Percentiles rank a stretch among this genome's conserved stretches.
Conservation (phyloP, 2,888 invertebrate genomes). For the Stenurella melanura region DNA sequence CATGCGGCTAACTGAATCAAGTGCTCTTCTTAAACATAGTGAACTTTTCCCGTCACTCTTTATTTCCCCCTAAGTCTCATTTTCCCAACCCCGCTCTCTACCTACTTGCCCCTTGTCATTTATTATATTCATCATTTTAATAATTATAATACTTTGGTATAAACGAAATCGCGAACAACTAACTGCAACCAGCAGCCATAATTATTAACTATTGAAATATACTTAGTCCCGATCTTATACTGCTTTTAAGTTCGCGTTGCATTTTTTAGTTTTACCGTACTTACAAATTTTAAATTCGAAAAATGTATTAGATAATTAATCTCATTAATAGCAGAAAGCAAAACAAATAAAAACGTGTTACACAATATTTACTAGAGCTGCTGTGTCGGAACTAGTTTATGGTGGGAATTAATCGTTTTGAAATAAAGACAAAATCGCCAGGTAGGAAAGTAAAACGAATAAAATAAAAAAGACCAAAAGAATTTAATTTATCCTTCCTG, state of each 20-base stretch:
- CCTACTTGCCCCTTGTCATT: not conserved
- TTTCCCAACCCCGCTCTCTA: not conserved
- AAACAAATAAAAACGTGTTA: not conserved
- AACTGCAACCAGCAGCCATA: not conserved
- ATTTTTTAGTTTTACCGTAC: not conserved
- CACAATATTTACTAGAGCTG: conserved; percentile 5
- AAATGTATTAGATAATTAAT: not conserved
- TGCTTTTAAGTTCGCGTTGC: not conserved
- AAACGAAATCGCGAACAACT: not conserved
- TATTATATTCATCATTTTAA: not conserved
- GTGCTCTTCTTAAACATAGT: not conserved
- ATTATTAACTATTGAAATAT: not conserved
- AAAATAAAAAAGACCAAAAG: conserved; percentile 37
- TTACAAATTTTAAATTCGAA: not conserved
- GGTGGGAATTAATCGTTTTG: conserved; percentile 25
- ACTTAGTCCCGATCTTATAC: not conserved
- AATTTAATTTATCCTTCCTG: conserved; percentile 54
- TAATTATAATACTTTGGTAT: too few species aligned
- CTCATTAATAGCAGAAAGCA: not conserved
- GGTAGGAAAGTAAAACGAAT: conserved; percentile 45
- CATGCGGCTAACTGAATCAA: too few species aligned
- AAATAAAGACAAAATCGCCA: conserved; percentile 33
- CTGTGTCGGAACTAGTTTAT: conserved; percentile 33
- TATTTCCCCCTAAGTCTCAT: not conserved
- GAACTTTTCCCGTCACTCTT: not conserved